Base-by-base conservation (phyloP, 1,140 invertebrate species). In the Melanaphis sacchari region DNA sequence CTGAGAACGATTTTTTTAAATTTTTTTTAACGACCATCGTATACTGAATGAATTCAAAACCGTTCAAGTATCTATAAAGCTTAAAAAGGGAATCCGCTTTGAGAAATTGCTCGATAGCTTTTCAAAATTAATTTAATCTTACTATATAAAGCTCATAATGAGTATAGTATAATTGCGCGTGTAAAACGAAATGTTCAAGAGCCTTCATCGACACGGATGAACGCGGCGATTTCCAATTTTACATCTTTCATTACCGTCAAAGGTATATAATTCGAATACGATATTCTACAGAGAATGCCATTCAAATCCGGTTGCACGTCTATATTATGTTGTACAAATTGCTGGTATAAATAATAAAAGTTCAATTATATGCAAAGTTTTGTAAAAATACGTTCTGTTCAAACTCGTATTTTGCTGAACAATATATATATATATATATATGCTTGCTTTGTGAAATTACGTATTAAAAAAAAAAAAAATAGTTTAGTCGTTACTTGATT, bases 211-310 rank as follows among this genome's bases (percentile, higher is more conserved):
- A 87, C 26, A 22, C 26, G 84, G 26, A 85, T 85, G 41, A 85
- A 85, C 41, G 38, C 26, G 26, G 84, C 31, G 85, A 46, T 87
- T 87, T 87, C 41, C 84, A 85, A 85, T 85, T 85, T 43, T 43
- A 85, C 38, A 43, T 43, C 40, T 85, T 85, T 85, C 84, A 43
- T 46, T 41, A 41, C 38, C 40, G 24, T 26, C 22, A 40, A 40
- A 85, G 38, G 82, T 41, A 31, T 4, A n/a, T 85, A 41, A 15
- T 85, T 41, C 24, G 24, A 36, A 82, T 36, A 40, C 81, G 81
- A 82, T 82, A 36, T 82, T 76, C 59, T 76, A n/a, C 15, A 76
- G 31, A 76, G 31, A n/a, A 76, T 76, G 1, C 31, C 59, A 76
- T 76, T 76, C 31, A 76, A n/a, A 76, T n/a, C 59, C 59, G 15